Percentiles rank a stretch among this genome's conserved stretches.
Evolutionary conservation across 2,888 invertebrate species (phyloP).

Genomic region (Adelognathus sp.): DNA sequence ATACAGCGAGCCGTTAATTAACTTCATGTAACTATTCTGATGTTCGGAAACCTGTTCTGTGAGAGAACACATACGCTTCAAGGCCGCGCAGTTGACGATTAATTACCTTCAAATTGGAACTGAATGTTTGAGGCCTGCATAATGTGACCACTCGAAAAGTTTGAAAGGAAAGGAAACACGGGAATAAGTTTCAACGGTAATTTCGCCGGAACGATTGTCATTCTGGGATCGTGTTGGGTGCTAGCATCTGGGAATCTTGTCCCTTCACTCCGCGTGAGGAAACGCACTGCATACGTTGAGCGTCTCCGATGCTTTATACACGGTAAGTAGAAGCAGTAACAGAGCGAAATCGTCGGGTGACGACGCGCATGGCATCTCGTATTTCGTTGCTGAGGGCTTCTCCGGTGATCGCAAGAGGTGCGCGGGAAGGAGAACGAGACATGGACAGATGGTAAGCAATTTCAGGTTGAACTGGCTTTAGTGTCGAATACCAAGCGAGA

Average conservation of each 20-base stretch:
- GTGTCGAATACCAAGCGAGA: background rate
- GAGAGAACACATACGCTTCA: too few species aligned
- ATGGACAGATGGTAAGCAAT: background rate
- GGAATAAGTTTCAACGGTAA: slow-evolving; percentile 27
- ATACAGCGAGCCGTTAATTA: too few species aligned
- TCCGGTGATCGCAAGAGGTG: slow-evolving; percentile 7
- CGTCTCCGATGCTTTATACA: slow-evolving; percentile 27
- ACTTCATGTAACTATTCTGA: too few species aligned
- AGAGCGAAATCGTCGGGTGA: slow-evolving; percentile 42
- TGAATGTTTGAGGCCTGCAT: background rate
- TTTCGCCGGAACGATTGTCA: slow-evolving; percentile 43
- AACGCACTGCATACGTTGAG: slow-evolving; percentile 30
- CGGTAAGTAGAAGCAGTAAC: slow-evolving; percentile 35
- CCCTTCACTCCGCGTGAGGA: slow-evolving; percentile 21
- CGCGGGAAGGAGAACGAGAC: background rate
- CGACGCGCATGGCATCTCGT: slow-evolving; percentile 68
- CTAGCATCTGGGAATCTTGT: slow-evolving; percentile 53
- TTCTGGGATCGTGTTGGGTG: slow-evolving; percentile 49
- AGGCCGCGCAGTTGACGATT: background rate
- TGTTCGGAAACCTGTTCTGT: too few species aligned
- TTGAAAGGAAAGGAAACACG: background rate
- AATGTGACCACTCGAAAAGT: background rate
- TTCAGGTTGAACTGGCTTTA: background rate
- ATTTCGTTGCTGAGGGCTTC: slow-evolving; percentile 28
- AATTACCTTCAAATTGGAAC: background rate